These are phyloP conservation scores for Mola mola DNA, from an alignment of 2,113 vertebrate genomes.

Conservation along the genomic window DNA sequence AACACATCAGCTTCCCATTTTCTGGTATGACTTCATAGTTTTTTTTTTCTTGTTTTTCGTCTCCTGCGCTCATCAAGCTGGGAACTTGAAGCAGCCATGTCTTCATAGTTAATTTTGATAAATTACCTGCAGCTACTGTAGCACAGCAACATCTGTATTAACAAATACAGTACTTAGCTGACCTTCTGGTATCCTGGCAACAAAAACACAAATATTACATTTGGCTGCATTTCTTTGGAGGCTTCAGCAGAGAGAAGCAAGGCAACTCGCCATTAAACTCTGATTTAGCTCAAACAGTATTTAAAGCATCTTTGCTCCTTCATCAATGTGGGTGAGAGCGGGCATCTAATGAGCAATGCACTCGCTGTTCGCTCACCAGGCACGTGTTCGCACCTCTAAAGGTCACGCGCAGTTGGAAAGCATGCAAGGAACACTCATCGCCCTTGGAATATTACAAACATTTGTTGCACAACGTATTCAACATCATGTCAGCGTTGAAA, in stretches of 20 bases:
- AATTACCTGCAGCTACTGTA: neutral
- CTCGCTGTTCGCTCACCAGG: conserved; percentile 21
- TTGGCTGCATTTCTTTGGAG: conserved; percentile 1
- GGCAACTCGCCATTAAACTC: neutral
- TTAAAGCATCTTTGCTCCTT: conserved; percentile 7
- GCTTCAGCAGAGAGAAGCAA: conserved; percentile 7
- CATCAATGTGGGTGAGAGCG: conserved; percentile 10
- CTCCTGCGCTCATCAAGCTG: too few relatives aligned
- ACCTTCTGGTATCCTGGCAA: conserved; percentile 47
- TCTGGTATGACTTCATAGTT: neutral
- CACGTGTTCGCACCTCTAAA: conserved; percentile 35
- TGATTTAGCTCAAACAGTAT: neutral
- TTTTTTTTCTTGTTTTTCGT: too few relatives aligned
- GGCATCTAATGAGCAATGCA: neutral
- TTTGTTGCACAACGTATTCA: conserved; percentile 12
- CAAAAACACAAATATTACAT: conserved; percentile 19
- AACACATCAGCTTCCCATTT: neutral
- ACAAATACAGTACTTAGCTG: conserved; percentile 10
- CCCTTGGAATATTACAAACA: conserved; percentile 5
- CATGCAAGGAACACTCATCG: neutral
- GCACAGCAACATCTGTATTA: neutral
- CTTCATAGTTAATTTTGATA: neutral
- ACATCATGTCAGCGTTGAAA: conserved; percentile 18
- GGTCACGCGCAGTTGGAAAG: conserved; percentile 28
- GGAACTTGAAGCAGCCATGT: too few relatives aligned